Percentiles rank a stretch among this genome's conserved stretches.
Conservation (phyloP, 2,888 invertebrate species). For the Shargacucullia verbasci region DNA sequence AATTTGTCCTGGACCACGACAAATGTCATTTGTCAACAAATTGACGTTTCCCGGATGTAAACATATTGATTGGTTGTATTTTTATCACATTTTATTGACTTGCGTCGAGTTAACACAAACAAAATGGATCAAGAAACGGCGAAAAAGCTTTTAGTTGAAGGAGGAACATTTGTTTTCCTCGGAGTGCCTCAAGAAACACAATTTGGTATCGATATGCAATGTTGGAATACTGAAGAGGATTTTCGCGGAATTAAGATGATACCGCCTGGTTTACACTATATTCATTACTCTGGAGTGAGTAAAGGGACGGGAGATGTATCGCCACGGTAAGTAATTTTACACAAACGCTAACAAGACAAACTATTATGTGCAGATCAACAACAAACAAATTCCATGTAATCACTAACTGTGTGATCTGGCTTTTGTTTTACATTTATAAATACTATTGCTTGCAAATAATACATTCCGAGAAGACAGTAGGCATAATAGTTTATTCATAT, state of each 20-base stretch:
- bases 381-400: slow-evolving; percentile 4
- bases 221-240: slow-evolving; percentile 96
- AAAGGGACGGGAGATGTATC: slow-evolving; percentile 90
- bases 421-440: not conserved
- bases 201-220: slow-evolving; percentile 96
- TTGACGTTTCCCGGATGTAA: slow-evolving; percentile 69
- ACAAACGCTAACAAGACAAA: not conserved
- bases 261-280: slow-evolving; percentile 98
- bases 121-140: slow-evolving; percentile 94
- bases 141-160: slow-evolving; percentile 92
- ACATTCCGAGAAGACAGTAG: no score
- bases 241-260: slow-evolving; percentile 99
- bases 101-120: slow-evolving; percentile 31
- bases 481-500: no score
- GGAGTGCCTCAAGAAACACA: slow-evolving; percentile 97
- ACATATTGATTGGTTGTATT: slow-evolving; percentile 70
- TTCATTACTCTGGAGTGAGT: slow-evolving; percentile 94
- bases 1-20: slow-evolving; percentile 13
- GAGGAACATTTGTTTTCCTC: slow-evolving; percentile 94
- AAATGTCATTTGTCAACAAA: slow-evolving; percentile 33
- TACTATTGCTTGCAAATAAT: no score
- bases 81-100: slow-evolving; percentile 67
- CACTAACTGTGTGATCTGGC: slow-evolving; percentile 9
- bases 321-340: slow-evolving; percentile 86
- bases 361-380: not conserved